These are phyloP conservation scores for Dendrocincla tyrannina DNA, from an alignment of 2,797 vertebrate species.

Conservation along the genomic window DNA sequence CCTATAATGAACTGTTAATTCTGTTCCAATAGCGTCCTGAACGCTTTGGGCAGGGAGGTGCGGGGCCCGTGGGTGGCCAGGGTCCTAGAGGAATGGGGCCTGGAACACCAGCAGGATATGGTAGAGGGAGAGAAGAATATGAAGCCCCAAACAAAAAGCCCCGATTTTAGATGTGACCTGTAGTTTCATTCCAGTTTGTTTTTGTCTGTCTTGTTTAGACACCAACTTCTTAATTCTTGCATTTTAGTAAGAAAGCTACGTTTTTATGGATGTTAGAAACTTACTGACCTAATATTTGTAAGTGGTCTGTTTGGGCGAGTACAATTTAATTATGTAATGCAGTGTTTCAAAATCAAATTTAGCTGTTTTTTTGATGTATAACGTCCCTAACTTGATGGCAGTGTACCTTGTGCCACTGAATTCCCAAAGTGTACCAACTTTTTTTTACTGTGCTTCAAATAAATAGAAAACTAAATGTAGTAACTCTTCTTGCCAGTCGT, in stretches of 20 bases:
- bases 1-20: conserved; percentile 82
- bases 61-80: conserved; percentile 85
- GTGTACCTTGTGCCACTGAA: conserved; percentile 92
- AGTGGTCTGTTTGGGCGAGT: conserved; percentile 82
- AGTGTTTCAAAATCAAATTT: conserved; percentile 77
- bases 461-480: conserved; percentile 86
- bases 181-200: conserved; percentile 83
- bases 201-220: conserved; percentile 85
- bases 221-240: conserved; percentile 87
- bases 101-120: conserved; percentile 85
- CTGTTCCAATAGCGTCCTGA: conserved; percentile 93
- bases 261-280: conserved; percentile 87
- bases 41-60: conserved; percentile 93
- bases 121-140: conserved; percentile 99
- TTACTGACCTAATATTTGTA: conserved; percentile 85
- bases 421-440: conserved; percentile 89
- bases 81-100: conserved; percentile 92
- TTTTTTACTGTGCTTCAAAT: conserved; percentile 90
- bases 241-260: conserved; percentile 91
- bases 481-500: conserved; percentile 76
- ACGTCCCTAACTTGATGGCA: conserved; percentile 91
- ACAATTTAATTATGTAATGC: conserved; percentile 82
- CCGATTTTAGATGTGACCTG: conserved; percentile 89
- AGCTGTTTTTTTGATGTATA: conserved; percentile 79
- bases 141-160: conserved; percentile 97